These are phyloP conservation scores for Vultur gryphus DNA, from an alignment of 2,797 vertebrate genomes.

Conservation along the genomic window DNA sequence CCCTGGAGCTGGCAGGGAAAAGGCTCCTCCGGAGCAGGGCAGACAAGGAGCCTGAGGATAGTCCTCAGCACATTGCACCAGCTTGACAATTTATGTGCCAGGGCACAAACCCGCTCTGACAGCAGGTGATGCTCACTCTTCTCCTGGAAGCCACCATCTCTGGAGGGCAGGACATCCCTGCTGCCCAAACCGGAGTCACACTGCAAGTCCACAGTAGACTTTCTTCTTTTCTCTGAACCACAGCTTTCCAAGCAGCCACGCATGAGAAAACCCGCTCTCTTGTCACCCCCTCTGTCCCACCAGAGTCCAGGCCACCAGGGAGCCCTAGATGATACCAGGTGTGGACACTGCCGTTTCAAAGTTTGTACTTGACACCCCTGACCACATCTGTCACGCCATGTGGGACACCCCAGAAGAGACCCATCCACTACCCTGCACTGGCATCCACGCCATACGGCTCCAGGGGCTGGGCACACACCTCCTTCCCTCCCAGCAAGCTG, in stretches of 20 bases:
- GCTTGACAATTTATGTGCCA: background rate
- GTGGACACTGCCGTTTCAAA: background rate
- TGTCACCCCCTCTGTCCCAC: accelerated
- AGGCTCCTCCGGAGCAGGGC: background rate
- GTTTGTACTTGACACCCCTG: background rate
- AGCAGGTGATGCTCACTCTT: background rate
- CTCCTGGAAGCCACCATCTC: background rate
- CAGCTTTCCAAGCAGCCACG: background rate
- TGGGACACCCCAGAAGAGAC: background rate
- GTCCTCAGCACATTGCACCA: background rate
- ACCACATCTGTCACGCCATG: background rate
- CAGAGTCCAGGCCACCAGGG: background rate
- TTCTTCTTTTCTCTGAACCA: background rate
- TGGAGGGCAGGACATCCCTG: background rate
- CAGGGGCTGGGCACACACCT: background rate
- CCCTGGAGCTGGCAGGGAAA: background rate
- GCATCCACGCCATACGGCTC: background rate
- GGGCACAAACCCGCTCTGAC: background rate
- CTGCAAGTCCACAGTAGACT: background rate
- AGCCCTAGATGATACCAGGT: background rate
- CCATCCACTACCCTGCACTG: background rate
- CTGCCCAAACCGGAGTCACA: background rate
- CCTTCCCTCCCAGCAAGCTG: background rate
- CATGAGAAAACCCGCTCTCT: background rate
- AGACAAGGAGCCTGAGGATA: background rate